These are phyloP conservation scores for Dryococelus australis DNA, from an alignment of 2,888 invertebrate genomes.

Conservation along the genomic window DNA sequence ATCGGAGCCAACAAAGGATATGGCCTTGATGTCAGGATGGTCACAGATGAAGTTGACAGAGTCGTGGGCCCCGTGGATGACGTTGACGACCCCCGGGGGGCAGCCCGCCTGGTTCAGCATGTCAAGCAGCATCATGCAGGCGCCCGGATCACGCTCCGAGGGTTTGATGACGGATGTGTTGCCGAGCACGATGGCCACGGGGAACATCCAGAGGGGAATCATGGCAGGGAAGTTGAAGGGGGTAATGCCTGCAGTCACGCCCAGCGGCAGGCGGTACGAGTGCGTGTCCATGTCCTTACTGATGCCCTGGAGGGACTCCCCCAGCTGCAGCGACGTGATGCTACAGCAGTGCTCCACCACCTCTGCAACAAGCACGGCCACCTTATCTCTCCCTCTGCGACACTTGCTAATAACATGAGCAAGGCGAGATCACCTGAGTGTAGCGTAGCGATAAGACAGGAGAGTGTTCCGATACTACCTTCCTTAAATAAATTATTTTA, in stretches of 20 bases:
- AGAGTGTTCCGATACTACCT: too few species aligned
- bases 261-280: slow-evolving; percentile 90
- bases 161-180: slow-evolving; percentile 96
- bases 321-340: slow-evolving; percentile 89
- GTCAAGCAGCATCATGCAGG: slow-evolving; percentile 93
- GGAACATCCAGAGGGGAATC: slow-evolving; percentile 98
- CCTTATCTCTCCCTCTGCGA: too few species aligned
- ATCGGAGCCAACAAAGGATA: slow-evolving; percentile 98
- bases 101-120: slow-evolving; percentile 93
- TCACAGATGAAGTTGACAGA: slow-evolving; percentile 98
- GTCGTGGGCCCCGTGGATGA: slow-evolving; percentile 94
- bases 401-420: too few species aligned
- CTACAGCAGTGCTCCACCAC: slow-evolving; percentile 97
- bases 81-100: slow-evolving; percentile 95
- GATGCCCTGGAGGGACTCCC: slow-evolving; percentile 86
- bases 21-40: slow-evolving; percentile 92
- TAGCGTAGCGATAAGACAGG: too few species aligned
- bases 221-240: slow-evolving; percentile 99
- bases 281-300: slow-evolving; percentile 98
- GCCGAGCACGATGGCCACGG: slow-evolving; percentile 76
- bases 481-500: too few species aligned
- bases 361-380: slow-evolving; percentile 65
- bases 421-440: too few species aligned
- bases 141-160: slow-evolving; percentile 97
- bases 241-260: slow-evolving; percentile 94